Evolutionary conservation across 30 jellyfish, hydroid and myxozoan species (phyloP).

Genomic region (Mastigias papua): DNA sequence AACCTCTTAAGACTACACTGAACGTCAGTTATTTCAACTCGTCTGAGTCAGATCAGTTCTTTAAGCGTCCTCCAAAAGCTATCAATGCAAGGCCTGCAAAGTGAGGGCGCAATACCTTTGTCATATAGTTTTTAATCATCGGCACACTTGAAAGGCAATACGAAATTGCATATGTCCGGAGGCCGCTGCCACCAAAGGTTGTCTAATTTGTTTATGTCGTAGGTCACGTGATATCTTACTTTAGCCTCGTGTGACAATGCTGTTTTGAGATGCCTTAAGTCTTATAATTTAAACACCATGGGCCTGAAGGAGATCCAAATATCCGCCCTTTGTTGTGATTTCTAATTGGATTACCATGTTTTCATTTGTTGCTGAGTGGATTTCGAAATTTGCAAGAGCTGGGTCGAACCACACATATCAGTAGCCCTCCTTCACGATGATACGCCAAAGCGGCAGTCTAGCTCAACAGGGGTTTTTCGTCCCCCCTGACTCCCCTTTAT

Average conservation of each 20-base stretch:
- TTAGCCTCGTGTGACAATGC: no score
- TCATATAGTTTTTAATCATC: not conserved
- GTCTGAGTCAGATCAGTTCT: no score
- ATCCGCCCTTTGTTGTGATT: not conserved
- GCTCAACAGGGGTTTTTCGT: no score
- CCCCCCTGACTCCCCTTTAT: no score
- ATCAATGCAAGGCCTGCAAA: not conserved
- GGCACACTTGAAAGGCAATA: not conserved
- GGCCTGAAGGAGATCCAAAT: not conserved
- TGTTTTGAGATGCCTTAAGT: not conserved
- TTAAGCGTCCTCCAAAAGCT: no score
- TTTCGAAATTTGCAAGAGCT: no score
- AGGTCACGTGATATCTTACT: conserved; percentile 9
- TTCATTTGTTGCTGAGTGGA: no score
- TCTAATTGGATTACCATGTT: not conserved
- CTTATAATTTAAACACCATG: not conserved
- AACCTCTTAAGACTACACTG: no score
- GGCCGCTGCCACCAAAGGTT: not conserved
- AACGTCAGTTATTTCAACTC: no score
- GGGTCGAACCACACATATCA: no score
- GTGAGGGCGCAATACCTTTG: not conserved
- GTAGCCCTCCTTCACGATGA: no score
- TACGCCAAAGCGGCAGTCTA: no score
- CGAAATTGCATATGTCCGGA: not conserved
- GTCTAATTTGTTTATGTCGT: not conserved